A percentile compares a stretch with the other conserved stretches of the same genome.
Evolutionary conservation across 2,113 vertebrate genomes (phyloP).

Genomic region (Andinoacara biseriatus): DNA sequence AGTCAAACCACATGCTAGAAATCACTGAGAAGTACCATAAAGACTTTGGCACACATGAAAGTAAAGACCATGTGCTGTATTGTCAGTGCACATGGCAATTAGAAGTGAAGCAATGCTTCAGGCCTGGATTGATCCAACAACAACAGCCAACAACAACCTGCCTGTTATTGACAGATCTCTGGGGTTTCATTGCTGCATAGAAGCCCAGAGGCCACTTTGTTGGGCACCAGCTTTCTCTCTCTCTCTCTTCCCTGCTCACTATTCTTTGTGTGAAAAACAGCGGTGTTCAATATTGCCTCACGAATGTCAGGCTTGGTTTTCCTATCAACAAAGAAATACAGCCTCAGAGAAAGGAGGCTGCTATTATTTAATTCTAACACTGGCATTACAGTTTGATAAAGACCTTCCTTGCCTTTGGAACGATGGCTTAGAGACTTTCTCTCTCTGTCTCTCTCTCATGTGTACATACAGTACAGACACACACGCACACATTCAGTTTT

Average conservation of each 20-base stretch:
- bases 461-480: no score
- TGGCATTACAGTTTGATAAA: slow-evolving; percentile 39
- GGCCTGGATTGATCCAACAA: slow-evolving; percentile 72
- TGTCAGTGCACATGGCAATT: slow-evolving; percentile 67
- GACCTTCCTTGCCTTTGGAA: slow-evolving; percentile 12
- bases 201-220: slow-evolving; percentile 58
- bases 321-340: slow-evolving; percentile 52
- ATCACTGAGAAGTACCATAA: background rate
- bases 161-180: slow-evolving; percentile 73
- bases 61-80: slow-evolving; percentile 24
- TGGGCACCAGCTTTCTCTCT: slow-evolving; percentile 20
- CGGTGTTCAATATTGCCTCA: slow-evolving; percentile 45
- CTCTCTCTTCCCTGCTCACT: slow-evolving; percentile 18
- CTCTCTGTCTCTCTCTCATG: no score
- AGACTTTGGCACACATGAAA: slow-evolving; percentile 41
- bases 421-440: background rate
- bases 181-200: slow-evolving; percentile 51
- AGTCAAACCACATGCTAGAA: background rate
- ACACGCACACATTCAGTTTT: background rate
- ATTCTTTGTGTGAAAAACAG: slow-evolving; percentile 49
- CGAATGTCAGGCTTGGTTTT: slow-evolving; percentile 33
- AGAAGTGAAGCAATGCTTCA: slow-evolving; percentile 60
- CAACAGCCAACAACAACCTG: slow-evolving; percentile 75
- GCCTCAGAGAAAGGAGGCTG: slow-evolving; percentile 31
- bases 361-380: slow-evolving; percentile 42